A percentile compares a stretch with the other conserved stretches of the same genome.
These are phyloP conservation scores for Diuraphis noxia DNA, from an alignment of 1,140 invertebrate genomes.

Conservation along the genomic window DNA sequence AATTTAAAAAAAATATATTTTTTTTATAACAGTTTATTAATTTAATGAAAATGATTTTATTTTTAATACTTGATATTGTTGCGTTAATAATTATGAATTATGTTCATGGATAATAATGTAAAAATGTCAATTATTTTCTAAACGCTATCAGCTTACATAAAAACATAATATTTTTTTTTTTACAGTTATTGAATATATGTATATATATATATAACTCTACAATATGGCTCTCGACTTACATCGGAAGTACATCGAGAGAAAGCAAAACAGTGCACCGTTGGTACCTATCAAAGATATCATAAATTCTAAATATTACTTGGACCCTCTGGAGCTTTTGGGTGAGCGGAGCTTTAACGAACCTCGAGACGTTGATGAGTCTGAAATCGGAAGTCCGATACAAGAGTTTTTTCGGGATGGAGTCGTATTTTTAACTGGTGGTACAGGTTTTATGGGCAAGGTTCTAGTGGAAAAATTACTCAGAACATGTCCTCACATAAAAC, in stretches of 20 bases:
- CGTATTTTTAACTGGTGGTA: slow-evolving; percentile 62
- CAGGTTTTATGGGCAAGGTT: slow-evolving; percentile 83
- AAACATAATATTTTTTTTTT: not conserved
- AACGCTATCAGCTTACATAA: not conserved
- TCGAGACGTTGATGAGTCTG: slow-evolving; percentile 35
- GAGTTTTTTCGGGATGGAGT: slow-evolving; percentile 62
- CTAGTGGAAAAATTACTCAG: slow-evolving; percentile 82
- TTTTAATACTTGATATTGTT: not conserved
- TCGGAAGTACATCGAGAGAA: slow-evolving; percentile 45
- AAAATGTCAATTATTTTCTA: not conserved
- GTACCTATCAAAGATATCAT: slow-evolving; percentile 52
- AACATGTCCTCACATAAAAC: slow-evolving; percentile 72
- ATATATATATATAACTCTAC: too few relatives aligned
- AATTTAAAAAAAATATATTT: not conserved
- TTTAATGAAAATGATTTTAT: not conserved
- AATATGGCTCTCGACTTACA: slow-evolving; percentile 55
- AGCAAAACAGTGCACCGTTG: slow-evolving; percentile 25
- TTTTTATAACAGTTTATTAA: not conserved
- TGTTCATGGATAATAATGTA: not conserved
- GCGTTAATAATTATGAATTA: not conserved
- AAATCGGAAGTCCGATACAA: slow-evolving; percentile 59
- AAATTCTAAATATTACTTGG: slow-evolving; percentile 55
- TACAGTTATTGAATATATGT: not conserved
- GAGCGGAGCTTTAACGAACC: slow-evolving; percentile 55
- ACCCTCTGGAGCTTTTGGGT: slow-evolving; percentile 55